Base-by-base conservation (phyloP, 2,888 invertebrate species). In the Euplexia lucipara region DNA sequence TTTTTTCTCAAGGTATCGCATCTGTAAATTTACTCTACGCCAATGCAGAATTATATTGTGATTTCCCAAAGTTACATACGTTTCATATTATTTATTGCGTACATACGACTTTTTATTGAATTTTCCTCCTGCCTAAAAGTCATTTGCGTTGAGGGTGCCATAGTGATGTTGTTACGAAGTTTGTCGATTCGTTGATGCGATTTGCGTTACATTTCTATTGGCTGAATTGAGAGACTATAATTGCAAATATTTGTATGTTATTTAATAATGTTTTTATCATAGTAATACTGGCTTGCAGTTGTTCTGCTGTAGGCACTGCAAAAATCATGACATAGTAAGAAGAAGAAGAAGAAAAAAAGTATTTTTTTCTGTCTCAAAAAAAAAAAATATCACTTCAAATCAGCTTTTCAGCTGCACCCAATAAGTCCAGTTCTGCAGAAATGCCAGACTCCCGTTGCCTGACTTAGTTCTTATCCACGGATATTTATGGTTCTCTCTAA, bases 11-110 rank as follows among this genome's bases (percentile, higher is more conserved):
- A n/a, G n/a, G n/a, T n/a, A n/a, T 18, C 67, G 8, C 14, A 18
- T 65, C 65, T 71, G 39, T 7, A 10, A 22, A 9, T 6, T 22
- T 37, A 57, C 2, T 53, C 74, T 53, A 10, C 9, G 26, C 1
- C 2, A 37, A 47, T 37, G 52, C 26, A 62, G 37, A 75, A 77
- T 79, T 60, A 69, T 56, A 69, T 61, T 70, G 56, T 58, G 62
- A 77, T 71, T 79, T 79, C 65, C 62, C 52, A 64, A 76, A 69
- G 58, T 63, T 35, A 65, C 60, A 60, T 59, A 39, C 52, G 16
- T 68, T 70, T 67, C 54, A 59, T 52, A 67, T 73, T 81, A 75
- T 82, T 75, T 82, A 72, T 70, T 62, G 52, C 49, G 57, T 57
- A 69, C 70, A 58, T 54, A 48, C 42, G 30, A 42, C 12, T 41